Evolutionary conservation across 2,888 invertebrate species (phyloP), one percentile per base, ranked within the genome.

Genomic region (Apotomis capreana): DNA sequence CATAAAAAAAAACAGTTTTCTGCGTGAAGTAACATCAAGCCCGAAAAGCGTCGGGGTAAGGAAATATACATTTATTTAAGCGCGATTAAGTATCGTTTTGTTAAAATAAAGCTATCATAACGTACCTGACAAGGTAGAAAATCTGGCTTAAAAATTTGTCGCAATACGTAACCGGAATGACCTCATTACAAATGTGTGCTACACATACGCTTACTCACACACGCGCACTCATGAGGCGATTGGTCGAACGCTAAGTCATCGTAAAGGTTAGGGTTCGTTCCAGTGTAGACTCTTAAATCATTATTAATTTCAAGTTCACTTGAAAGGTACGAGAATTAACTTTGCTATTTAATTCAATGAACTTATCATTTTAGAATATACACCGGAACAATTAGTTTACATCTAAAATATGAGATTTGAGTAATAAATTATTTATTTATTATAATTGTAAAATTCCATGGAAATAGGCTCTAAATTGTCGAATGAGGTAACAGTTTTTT

Each of bases 121-220:
- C 26, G 26, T 26, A 26, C 26, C 26, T 26, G 26, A 26, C 26
- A 26, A 26, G 26, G 26, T 26, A 26, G 4, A 44, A 44, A 44
- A 44, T 44, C 44, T 44, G 26, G 26, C 26, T 40, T 40, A 40
- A 40, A 40, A 52, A 55, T 13, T 6, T 54, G 49, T 67, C 61
- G 10, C 49, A 10, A 51, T 57, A 12, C 61, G 3, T 9, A 10
- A 44, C 51, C 51, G 57, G 67, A 71, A 9, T 57, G 4, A 8
- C 9, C 0, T 8, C 8, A 10, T 68, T 26, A 8, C 12, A 57
- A 49, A 10, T 46, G 70, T 68, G 67, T 71, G 67, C 26, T 68
- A 68, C 71, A 68, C 61, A 26, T 68, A 68, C 67, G 40, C 55
- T 58, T 63, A 74, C 69, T 58, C 68, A 71, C 68, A 71, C 74